Base-by-base conservation (phyloP, 2,797 vertebrate species). In the Bufotes viridis region DNA sequence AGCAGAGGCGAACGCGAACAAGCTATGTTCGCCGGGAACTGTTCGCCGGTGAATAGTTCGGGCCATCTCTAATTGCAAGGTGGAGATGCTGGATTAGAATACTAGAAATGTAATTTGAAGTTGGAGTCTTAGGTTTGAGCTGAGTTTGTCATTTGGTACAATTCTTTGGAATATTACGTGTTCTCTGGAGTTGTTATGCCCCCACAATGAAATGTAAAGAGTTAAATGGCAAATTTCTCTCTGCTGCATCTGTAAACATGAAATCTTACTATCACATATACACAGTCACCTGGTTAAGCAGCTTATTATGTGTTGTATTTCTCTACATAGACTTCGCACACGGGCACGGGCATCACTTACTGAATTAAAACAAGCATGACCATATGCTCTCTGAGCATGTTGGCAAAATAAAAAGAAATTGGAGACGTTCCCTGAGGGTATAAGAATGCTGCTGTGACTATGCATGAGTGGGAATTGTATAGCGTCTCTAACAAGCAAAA, bases 331-430 rank as follows among this genome's bases (percentile, higher is more conserved):
- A 61, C 34, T 86, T 82, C n/a, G 74, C 15, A 87, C 81, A 65
- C 75, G 24, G 75, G 81, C 65, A 74, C 75, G 24, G 75, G 81
- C 65, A 79, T 49, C 63, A 74, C 79, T 80, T 55, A 69, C 81
- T 79, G 88, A 69, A 87, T 80, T 65, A 80, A 89, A 89, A 89
- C 85, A 89, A 84, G 72, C 85, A 74, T 89, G 63, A 70, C 88
- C 88, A 89, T 89, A 89, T 89, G 85, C 81, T 87, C 76, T 84
- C 53, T 42, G 81, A 84, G 76, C 42, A 57, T 74, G 85, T 79
- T 80, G 85, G 84, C 85, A 87, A 89, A 89, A 89, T 89, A 85
- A 80, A 89, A 89, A 70, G 81, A 87, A 87, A 89, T 84, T 78
- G 81, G 78, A 84, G 72, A 79, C 79, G 78, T 87, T 81, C 88